phyloP scores from a whole-genome alignment of 2,113 vertebrate genomes.

The Atractosteus spatula region DNA sequence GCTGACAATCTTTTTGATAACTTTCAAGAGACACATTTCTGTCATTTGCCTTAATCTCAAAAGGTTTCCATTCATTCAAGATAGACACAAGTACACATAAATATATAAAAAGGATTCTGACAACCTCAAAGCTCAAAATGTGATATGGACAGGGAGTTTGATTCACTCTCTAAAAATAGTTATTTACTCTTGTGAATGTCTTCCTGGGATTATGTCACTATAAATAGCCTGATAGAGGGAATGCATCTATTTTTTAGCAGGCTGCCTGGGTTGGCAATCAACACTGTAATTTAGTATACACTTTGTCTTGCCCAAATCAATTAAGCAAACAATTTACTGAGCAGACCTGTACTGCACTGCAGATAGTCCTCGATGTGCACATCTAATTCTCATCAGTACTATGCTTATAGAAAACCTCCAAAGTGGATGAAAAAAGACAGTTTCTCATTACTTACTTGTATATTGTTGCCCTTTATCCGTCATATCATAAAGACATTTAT shows the following conservation, averaged over 20 bases:
- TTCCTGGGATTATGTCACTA: constrained; percentile 31
- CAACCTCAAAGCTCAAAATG: constrained; percentile 15
- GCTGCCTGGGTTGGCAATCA: constrained; percentile 26
- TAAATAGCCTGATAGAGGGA: constrained; percentile 31
- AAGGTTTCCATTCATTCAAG: constrained; percentile 8
- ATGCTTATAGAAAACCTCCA: constrained; percentile 28
- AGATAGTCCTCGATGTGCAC: constrained; percentile 7
- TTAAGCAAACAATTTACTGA: constrained; percentile 35
- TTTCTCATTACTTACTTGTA: constrained; percentile 28
- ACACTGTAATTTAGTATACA: constrained; percentile 16
- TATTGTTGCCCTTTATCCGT: not conserved
- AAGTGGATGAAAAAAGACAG: constrained; percentile 9
- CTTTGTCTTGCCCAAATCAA: constrained; percentile 33
- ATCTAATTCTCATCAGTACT: constrained; percentile 24
- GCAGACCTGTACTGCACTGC: constrained; percentile 23
- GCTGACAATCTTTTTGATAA: not conserved
- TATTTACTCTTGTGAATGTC: constrained; percentile 17
- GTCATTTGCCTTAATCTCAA: not conserved
- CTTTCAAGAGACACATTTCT: not conserved
- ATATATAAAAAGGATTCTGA: constrained; percentile 2
- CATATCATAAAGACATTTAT: too few relatives aligned
- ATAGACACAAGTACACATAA: constrained; percentile 6
- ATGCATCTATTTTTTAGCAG: constrained; percentile 40
- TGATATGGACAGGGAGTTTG: constrained; percentile 15
- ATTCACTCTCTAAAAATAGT: constrained; percentile 28